Percentiles rank a stretch among this genome's conserved stretches.
These are phyloP conservation scores for Therioaphis trifolii DNA, from an alignment of 2,888 invertebrate genomes.

Conservation along the genomic window DNA sequence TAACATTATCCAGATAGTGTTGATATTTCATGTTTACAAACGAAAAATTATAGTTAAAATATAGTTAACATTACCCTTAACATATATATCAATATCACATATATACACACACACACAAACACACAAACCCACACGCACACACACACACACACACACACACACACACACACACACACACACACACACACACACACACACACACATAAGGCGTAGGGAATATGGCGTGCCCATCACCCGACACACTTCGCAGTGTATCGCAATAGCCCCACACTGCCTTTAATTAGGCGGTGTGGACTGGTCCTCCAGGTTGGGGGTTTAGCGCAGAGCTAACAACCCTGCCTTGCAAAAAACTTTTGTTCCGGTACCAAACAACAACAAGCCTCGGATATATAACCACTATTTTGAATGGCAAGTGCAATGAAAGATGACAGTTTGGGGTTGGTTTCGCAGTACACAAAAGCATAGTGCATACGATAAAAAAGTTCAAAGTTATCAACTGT, in stretches of 20 bases:
- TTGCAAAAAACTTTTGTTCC: neutral
- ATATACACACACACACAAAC: no score
- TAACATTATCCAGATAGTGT: no score
- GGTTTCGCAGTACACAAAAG: neutral
- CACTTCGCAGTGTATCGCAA: neutral
- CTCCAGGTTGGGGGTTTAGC: no score
- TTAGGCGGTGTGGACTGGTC: neutral
- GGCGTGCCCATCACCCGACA: neutral
- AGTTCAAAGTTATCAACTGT: neutral
- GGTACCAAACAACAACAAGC: conserved; percentile 21
- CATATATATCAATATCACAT: no score
- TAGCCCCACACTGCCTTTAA: neutral
- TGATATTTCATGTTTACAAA: no score
- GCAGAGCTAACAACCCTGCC: no score
- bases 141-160: no score
- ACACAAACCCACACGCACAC: no score
- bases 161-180: no score
- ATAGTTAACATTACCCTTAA: no score
- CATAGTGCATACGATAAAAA: neutral
- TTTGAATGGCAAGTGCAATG: neutral
- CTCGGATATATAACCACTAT: conserved; percentile 10
- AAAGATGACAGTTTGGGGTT: conserved; percentile 9
- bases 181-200: no score
- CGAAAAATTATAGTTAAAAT: no score
- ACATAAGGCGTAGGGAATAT: neutral